Evolutionary conservation across 2,113 vertebrate genomes (phyloP).

Genomic region (Puffinus mauretanicus): DNA sequence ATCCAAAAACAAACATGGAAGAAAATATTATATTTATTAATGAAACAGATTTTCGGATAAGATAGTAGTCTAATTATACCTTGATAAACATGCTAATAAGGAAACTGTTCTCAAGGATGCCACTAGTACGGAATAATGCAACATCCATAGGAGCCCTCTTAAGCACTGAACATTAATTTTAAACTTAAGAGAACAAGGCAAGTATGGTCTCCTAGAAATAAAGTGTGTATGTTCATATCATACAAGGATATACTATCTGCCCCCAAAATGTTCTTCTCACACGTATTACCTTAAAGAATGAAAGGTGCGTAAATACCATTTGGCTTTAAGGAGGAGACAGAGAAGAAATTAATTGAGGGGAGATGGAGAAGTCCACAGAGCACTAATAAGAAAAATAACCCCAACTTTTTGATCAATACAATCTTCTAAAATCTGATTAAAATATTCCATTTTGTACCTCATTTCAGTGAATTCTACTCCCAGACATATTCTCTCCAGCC

Average conservation of each 20-base stretch:
- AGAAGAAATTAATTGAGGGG: neutral
- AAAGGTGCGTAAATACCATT: neutral
- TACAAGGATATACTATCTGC: neutral
- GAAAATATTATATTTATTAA: neutral
- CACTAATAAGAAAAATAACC: neutral
- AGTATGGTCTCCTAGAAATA: neutral
- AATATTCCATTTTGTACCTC: neutral
- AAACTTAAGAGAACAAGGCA: neutral
- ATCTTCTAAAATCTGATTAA: neutral
- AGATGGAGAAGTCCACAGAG: neutral
- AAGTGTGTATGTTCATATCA: fast-evolving
- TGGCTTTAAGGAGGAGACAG: neutral
- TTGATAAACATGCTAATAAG: neutral
- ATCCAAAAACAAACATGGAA: neutral
- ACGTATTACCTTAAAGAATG: fast-evolving
- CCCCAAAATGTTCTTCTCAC: neutral
- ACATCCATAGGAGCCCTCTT: neutral
- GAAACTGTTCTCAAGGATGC: neutral
- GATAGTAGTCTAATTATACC: neutral
- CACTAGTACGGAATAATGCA: neutral
- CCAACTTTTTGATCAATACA: neutral
- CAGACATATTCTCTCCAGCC: neutral
- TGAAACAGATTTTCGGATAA: neutral
- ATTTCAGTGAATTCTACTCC: neutral
- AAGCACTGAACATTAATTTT: neutral